Percentiles rank a stretch among this genome's conserved stretches.
Evolutionary conservation across 2,113 vertebrate genomes (phyloP).

Genomic region (Oenanthe melanoleuca): DNA sequence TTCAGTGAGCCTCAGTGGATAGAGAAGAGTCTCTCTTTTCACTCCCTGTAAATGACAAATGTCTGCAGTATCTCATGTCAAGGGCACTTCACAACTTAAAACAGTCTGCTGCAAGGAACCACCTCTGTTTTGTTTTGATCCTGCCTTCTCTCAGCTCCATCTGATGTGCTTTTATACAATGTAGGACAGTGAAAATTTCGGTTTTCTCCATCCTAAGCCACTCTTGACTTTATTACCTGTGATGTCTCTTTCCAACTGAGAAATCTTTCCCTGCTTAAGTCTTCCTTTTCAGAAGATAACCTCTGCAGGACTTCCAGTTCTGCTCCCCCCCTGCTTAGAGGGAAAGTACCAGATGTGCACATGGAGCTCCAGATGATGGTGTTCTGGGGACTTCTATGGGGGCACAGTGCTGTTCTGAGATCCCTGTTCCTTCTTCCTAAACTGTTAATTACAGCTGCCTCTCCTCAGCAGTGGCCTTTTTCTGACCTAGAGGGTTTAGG

Average conservation of each 20-base stretch:
- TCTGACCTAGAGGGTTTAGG: not conserved
- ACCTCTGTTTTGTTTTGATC: not conserved
- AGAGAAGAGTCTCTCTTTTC: not conserved
- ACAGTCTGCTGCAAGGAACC: not conserved
- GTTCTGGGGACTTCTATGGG: not conserved
- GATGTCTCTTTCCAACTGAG: not conserved
- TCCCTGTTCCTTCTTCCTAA: not conserved
- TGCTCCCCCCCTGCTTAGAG: not conserved
- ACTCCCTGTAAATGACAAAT: not conserved
- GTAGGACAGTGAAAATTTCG: not conserved
- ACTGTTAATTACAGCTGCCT: not conserved
- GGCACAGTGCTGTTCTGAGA: not conserved
- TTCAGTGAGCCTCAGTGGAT: not conserved
- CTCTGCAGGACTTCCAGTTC: not conserved
- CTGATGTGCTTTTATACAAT: not conserved
- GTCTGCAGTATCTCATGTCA: not conserved
- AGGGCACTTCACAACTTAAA: not conserved
- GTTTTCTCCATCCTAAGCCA: not conserved
- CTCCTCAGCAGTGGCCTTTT: not conserved
- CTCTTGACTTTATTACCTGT: not conserved
- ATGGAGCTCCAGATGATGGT: not conserved
- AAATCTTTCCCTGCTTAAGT: not conserved
- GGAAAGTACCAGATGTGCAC: not conserved
- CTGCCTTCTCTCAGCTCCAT: not conserved
- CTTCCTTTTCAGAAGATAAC: not conserved